Evolutionary conservation across 2,113 vertebrate genomes (phyloP).

Genomic region (Oreochromis tanganicae): DNA sequence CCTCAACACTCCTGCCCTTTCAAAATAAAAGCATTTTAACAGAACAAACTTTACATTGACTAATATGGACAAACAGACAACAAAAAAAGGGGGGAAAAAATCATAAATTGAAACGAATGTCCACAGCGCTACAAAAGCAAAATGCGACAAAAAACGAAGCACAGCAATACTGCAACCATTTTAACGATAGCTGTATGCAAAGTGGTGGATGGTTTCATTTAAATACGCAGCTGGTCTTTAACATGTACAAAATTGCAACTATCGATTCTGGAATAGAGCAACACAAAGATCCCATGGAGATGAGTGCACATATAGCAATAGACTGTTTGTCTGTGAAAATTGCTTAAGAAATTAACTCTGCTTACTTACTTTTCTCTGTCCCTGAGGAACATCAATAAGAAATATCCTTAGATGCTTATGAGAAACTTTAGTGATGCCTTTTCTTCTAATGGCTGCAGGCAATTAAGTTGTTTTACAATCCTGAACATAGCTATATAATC

Average conservation of each 20-base stretch:
- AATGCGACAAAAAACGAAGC: neutral
- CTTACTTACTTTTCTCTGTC: neutral
- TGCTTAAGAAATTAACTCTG: neutral
- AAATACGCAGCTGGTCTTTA: neutral
- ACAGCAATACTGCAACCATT: neutral
- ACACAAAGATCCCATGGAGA: neutral
- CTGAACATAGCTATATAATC: neutral
- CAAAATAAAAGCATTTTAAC: neutral
- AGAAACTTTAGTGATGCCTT: neutral
- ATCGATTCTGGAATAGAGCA: fast-evolving
- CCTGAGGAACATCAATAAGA: neutral
- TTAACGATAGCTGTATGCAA: neutral
- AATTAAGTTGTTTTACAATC: neutral
- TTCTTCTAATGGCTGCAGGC: neutral
- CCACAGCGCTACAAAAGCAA: neutral
- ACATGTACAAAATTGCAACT: neutral
- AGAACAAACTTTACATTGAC: neutral
- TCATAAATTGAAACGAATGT: neutral
- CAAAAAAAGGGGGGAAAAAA: neutral
- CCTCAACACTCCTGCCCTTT: neutral
- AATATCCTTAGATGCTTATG: neutral
- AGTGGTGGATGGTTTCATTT: neutral
- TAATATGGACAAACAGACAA: neutral
- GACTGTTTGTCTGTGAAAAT: neutral
- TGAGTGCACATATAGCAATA: neutral